Conservation (phyloP, 1,140 invertebrate genomes). For the Telenomus remus region DNA sequence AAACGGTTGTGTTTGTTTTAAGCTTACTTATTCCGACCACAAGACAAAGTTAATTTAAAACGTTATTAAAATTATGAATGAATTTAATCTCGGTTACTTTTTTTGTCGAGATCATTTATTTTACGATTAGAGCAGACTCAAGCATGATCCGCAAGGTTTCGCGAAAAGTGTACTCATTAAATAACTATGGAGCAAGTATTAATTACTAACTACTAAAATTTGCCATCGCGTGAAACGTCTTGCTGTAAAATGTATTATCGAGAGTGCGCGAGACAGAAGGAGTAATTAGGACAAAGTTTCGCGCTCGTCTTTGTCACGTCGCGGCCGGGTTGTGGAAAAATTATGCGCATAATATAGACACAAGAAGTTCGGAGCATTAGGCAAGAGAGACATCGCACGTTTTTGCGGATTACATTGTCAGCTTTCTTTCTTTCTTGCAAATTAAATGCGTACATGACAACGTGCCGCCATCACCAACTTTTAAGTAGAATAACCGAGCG, state of each 20-base stretch:
- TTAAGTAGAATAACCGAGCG: no score
- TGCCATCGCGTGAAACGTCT: slow-evolving; percentile 26
- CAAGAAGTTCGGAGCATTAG: slow-evolving; percentile 49
- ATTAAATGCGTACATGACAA: slow-evolving; percentile 13
- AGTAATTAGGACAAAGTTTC: slow-evolving; percentile 54
- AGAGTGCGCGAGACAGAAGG: slow-evolving; percentile 32
- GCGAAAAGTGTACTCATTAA: slow-evolving; percentile 2
- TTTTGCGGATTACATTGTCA: slow-evolving; percentile 46
- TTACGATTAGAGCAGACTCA: no score
- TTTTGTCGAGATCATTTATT: no score
- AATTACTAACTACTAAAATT: slow-evolving; percentile 36
- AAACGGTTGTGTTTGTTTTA: no score
- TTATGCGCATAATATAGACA: slow-evolving; percentile 54
- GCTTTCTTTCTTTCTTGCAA: slow-evolving; percentile 22
- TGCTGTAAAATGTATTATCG: slow-evolving; percentile 37
- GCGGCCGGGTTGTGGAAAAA: slow-evolving; percentile 43
- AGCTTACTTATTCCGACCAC: no score
- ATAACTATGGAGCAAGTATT: slow-evolving; percentile 28
- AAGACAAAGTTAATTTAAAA: no score
- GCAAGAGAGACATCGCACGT: slow-evolving; percentile 31
- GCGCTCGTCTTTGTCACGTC: slow-evolving; percentile 21
- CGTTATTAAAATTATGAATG: no score
- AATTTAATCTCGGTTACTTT: no score
- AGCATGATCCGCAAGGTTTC: no score
- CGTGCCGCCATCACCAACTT: no score